Evolutionary conservation across 2,797 vertebrate genomes (phyloP), one percentile per base, ranked within the genome.

Genomic region (Hydrolagus colliei): DNA sequence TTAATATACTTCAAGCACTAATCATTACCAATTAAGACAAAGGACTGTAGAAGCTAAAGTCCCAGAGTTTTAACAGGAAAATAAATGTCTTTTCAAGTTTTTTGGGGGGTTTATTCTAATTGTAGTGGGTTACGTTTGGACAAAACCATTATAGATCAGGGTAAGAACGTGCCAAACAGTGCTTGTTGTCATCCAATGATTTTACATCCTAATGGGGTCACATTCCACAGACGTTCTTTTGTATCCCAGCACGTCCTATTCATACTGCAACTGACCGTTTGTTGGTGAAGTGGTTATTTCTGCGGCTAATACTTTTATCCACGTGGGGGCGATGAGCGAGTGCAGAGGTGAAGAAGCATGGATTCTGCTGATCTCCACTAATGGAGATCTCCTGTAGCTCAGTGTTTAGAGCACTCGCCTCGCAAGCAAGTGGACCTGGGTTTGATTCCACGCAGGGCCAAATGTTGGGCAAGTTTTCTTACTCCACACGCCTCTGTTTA

Each of bases 161-260:
- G n/a, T 77, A 77, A 77, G 75, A 77, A 59, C n/a, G 79, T 84
- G 79, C 79, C 79, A 84, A 41, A 84, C 52, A 18, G 79, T 68
- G 27, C 71, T 41, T 41, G 27, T 82, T 27, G 32, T 52, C 41
- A 77, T 10, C 3, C 20, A 77, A 9, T 10, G 61, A 77, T 9
- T 52, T 52, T 67, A 67, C 35, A 35, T 84, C 65, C 32, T 52
- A 16, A 13, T 84, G 65, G 32, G 27, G 68, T 84, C 16, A 20
- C n/a, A 22, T 84, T 71, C 65, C 79, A 82, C 79, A 82, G 27
- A 41, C 13, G 67, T 62, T 65, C 41, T 65, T 59, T 61, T 82
- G 63, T 67, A 82, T 67, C 65, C 63, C 32, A 67, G 35, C 74
- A 59, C 74, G 20, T 52, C 41, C 78, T 32, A 12, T 68, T 35